Evolutionary conservation across 2,888 invertebrate genomes (phyloP), one percentile per base, ranked within the genome.

Genomic region (Stegana nigrithorax): DNA sequence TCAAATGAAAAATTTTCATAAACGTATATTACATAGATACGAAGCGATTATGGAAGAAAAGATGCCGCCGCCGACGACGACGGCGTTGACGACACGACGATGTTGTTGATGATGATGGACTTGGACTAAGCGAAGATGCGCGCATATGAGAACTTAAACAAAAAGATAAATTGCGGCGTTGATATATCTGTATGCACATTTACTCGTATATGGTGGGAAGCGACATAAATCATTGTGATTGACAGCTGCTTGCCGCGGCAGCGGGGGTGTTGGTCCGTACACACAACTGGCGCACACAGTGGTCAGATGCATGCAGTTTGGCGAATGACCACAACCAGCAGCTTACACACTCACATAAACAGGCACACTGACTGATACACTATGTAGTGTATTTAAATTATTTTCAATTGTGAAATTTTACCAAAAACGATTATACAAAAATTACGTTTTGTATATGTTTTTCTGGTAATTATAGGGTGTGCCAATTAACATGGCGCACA

Each of bases 201-300:
- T 29, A 23, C 23, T 23, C 71, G 70, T 78, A 80, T 80, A 81
- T 78, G 82, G 84, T 84, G 84, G 81, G 81, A 81, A 81, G 85
- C 76, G 75, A 72, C 75, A 85, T 85, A 85, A 83, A 85, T 85
- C 85, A 85, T 85, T 83, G 82, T 82, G 84, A 83, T 81, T 85
- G 85, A 85, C 84, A 85, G 84, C 75, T 71, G 73, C 63, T 75
- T 73, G 72, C 56, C 51, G 66, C 55, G 60, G 59, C 29, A 10
- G 17, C 39, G 39, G 45, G 45, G 44, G 50, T 44, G 29, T 26
- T n/a, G 60, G 12, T n/a, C n/a, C n/a, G n/a, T n/a, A n/a, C n/a
- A n/a, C n/a, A n/a, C n/a, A n/a, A n/a, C n/a, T 19, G 51, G 53
- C 10, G 21, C 25, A 17, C 4, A 7, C 44, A 44, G 19, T 47